Evolutionary conservation across 2,113 vertebrate species (phyloP).

Genomic region (Microcebus griseorufus): DNA sequence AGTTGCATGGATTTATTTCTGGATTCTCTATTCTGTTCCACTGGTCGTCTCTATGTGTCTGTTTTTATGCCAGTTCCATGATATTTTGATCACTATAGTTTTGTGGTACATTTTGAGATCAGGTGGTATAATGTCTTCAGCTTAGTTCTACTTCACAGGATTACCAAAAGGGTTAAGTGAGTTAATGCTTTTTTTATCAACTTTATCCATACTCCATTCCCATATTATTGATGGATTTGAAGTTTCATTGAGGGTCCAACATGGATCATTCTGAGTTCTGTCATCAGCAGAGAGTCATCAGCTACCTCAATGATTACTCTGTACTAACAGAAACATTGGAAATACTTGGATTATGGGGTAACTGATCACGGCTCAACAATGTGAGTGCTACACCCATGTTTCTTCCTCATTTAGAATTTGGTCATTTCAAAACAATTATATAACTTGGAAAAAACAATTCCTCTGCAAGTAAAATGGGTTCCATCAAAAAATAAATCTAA

Average conservation of each 20-base stretch:
- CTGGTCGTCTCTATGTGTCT: not conserved
- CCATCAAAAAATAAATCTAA: not conserved
- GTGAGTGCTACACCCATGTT: not conserved
- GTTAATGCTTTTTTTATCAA: constrained; percentile 14
- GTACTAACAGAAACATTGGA: not conserved
- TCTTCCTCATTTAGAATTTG: constrained; percentile 26
- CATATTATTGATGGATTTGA: not conserved
- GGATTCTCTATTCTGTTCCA: not conserved
- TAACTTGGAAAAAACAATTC: not conserved
- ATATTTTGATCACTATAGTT: not conserved
- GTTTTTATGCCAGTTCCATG: not conserved
- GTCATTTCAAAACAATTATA: constrained; percentile 29
- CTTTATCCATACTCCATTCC: not conserved
- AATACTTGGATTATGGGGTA: not conserved
- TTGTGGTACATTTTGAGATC: not conserved
- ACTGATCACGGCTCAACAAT: not conserved
- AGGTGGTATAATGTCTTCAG: not conserved
- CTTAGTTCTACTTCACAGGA: not conserved
- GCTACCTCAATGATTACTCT: not conserved
- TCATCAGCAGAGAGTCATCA: not conserved
- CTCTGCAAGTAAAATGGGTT: not conserved
- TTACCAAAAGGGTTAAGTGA: not conserved
- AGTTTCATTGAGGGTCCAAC: not conserved
- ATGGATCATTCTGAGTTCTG: not conserved
- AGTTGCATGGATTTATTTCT: not conserved